These are phyloP conservation scores for Byasa hedistus DNA, from an alignment of 2,888 invertebrate species.

Conservation along the genomic window DNA sequence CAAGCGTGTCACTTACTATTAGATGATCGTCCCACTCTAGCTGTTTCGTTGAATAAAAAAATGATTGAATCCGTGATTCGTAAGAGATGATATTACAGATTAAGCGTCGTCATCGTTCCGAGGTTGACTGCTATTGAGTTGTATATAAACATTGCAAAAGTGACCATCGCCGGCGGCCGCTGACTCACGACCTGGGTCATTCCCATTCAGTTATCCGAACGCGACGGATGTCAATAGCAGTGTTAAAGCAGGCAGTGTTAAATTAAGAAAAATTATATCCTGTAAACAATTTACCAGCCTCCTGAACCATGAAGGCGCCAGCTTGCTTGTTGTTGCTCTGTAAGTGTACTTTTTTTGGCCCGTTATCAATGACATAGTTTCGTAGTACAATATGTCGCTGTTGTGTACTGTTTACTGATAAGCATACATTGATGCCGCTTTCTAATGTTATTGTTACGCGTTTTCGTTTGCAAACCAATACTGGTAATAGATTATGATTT, in stretches of 20 bases:
- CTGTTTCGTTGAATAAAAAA: no score
- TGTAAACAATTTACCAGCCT: background rate
- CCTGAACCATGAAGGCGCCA: slow-evolving; percentile 50
- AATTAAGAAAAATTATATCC: background rate
- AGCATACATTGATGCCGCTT: background rate
- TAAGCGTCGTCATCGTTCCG: background rate
- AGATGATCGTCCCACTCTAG: no score
- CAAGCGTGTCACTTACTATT: no score
- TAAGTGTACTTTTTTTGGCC: slow-evolving; percentile 43
- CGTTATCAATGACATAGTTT: slow-evolving; percentile 33
- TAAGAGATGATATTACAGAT: background rate
- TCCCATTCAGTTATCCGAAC: slow-evolving; percentile 17
- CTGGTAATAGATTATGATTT: no score
- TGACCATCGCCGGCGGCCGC: background rate
- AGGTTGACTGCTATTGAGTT: slow-evolving; percentile 28
- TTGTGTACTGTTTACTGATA: background rate
- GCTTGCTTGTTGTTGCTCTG: slow-evolving; percentile 47
- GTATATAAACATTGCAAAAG: slow-evolving; percentile 28
- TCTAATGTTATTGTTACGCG: slow-evolving; percentile 4
- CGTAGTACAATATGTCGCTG: background rate
- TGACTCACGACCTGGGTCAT: slow-evolving; percentile 23
- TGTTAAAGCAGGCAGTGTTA: background rate
- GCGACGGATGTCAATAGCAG: background rate
- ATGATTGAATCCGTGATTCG: background rate
- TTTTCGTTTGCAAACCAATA: no score